phyloP scores from a whole-genome alignment of 2,888 invertebrate genomes.

The Itoplectis maculator region DNA sequence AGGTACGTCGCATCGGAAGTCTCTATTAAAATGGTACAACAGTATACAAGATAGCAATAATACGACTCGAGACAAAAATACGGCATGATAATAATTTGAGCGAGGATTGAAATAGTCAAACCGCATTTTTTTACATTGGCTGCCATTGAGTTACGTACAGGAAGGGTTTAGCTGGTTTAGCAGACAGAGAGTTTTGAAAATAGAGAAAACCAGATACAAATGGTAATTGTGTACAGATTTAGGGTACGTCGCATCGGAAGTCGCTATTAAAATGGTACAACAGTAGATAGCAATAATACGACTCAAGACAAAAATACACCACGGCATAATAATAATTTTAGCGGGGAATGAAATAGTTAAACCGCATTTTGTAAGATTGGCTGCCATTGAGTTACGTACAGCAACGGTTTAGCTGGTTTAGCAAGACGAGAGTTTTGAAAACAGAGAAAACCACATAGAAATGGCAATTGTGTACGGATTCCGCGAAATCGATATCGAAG shows the following conservation, averaged over 20 bases:
- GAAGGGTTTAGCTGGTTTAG: background rate
- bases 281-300: constrained; percentile 47
- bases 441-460: constrained; percentile 32
- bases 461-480: constrained; percentile 57
- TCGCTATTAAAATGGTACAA: constrained; percentile 81
- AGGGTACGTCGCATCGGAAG: constrained; percentile 65
- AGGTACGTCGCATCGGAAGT: constrained; percentile 65
- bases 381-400: background rate
- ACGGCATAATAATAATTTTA: background rate
- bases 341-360: no score
- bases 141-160: background rate
- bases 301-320: constrained; percentile 15
- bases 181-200: background rate
- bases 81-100: background rate
- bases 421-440: background rate
- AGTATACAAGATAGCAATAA: constrained; percentile 47
- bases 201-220: constrained; percentile 36
- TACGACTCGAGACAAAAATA: constrained; percentile 18
- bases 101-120: no score
- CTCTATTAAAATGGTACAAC: constrained; percentile 81
- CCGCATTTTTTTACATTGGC: background rate
- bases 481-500: constrained; percentile 54
- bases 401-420: background rate
- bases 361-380: background rate
- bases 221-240: constrained; percentile 56